phyloP scores from a whole-genome alignment of 1,140 invertebrate species.

The Onthophagus taurus region DNA sequence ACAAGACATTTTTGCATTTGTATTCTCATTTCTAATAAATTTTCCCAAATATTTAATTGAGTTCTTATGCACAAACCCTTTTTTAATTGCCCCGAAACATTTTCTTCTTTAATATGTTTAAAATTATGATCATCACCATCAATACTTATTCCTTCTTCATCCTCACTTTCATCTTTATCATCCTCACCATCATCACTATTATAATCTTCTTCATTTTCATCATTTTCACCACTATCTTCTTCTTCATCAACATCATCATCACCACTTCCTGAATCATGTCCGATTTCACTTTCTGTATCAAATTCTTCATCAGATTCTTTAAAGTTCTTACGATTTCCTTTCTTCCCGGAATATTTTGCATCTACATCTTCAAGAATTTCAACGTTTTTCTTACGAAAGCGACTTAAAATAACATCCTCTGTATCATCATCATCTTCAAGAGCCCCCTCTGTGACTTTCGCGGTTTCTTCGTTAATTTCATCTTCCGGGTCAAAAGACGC shows the following conservation, averaged over 20 bases:
- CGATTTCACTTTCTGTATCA: conserved; percentile 25
- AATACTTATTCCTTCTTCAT: conserved; percentile 22
- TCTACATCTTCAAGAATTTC: conserved; percentile 57
- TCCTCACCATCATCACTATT: conserved; percentile 13
- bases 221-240: not conserved
- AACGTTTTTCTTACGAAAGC: conserved; percentile 53
- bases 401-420: conserved; percentile 40
- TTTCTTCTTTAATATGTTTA: conserved; percentile 46
- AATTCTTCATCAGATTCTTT: conserved; percentile 21
- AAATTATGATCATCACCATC: conserved; percentile 36
- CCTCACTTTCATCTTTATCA: conserved; percentile 17
- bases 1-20: conserved; percentile 71
- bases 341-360: conserved; percentile 62
- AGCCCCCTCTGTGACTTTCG: conserved; percentile 40
- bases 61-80: conserved; percentile 69
- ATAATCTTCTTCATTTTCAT: not conserved
- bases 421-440: conserved; percentile 42
- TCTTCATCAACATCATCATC: not conserved
- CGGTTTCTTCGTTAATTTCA: conserved; percentile 42
- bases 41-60: conserved; percentile 74
- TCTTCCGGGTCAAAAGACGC: conserved; percentile 44
- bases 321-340: conserved; percentile 46
- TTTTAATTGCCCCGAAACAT: conserved; percentile 54
- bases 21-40: conserved; percentile 71
- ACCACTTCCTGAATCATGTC: not conserved